These are phyloP conservation scores for Dysmachus trigonus DNA, from an alignment of 2,888 invertebrate species.

Conservation along the genomic window DNA sequence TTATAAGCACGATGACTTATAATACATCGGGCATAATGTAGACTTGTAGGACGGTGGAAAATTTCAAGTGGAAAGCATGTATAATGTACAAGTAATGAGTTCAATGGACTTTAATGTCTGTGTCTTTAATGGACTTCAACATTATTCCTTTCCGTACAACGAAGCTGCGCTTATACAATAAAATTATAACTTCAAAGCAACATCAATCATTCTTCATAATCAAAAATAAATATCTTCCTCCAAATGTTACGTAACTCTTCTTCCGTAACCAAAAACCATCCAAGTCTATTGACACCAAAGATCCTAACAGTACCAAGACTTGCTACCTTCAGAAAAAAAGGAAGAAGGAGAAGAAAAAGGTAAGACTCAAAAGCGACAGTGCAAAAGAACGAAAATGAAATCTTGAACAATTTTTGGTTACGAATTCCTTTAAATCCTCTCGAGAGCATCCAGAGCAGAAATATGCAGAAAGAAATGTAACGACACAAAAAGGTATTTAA, in stretches of 20 bases:
- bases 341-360: no score
- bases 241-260: background rate
- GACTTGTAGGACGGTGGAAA: no score
- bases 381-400: background rate
- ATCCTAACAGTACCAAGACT: background rate
- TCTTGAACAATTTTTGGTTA: background rate
- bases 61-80: no score
- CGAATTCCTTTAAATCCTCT: conserved; percentile 23
- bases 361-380: background rate
- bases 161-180: background rate
- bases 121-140: background rate
- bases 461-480: conserved; percentile 8
- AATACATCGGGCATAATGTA: no score
- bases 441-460: background rate
- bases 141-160: background rate
- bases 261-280: background rate
- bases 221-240: background rate
- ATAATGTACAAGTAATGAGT: background rate
- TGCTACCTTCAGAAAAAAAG: background rate
- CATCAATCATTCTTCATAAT: background rate
- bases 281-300: conserved; percentile 3
- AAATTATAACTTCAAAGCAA: background rate
- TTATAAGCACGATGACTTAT: no score
- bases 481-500: conserved; percentile 28
- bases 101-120: background rate